Evolutionary conservation across 2,888 invertebrate genomes (phyloP).

Genomic region (Tenthredo livida): DNA sequence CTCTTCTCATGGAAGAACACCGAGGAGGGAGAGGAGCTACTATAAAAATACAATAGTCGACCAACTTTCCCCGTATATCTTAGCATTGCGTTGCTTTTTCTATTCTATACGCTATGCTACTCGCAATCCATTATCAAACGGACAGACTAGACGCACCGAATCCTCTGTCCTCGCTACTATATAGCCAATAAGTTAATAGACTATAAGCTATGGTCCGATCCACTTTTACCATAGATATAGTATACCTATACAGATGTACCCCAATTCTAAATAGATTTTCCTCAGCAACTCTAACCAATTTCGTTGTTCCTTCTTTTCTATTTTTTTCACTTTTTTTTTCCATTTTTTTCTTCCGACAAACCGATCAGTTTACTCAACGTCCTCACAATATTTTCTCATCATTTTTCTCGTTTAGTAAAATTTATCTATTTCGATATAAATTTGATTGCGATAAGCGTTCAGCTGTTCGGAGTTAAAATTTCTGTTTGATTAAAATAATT

Average conservation of each 20-base stretch:
- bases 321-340: background rate
- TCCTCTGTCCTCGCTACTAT: background rate
- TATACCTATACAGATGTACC: background rate
- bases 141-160: slow-evolving; percentile 42
- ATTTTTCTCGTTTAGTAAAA: background rate
- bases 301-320: background rate
- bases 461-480: no score
- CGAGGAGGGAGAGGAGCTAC: slow-evolving; percentile 15
- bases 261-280: slow-evolving; percentile 22
- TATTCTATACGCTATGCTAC: background rate
- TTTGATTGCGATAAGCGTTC: background rate
- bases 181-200: slow-evolving; percentile 52
- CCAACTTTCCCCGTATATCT: slow-evolving; percentile 54
- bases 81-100: slow-evolving; percentile 48
- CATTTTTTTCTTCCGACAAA: background rate
- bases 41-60: slow-evolving; percentile 55
- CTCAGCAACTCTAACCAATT: slow-evolving; percentile 24
- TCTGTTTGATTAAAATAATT: no score
- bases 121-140: slow-evolving; percentile 40
- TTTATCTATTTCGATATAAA: background rate
- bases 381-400: background rate
- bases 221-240: slow-evolving; percentile 1
- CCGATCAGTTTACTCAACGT: background rate
- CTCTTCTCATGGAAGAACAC: background rate
- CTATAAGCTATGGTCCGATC: background rate